Percentiles rank a stretch among this genome's conserved stretches.
phyloP scores from a whole-genome alignment of 2,113 vertebrate genomes.

The Anarrhichthys ocellatus region DNA sequence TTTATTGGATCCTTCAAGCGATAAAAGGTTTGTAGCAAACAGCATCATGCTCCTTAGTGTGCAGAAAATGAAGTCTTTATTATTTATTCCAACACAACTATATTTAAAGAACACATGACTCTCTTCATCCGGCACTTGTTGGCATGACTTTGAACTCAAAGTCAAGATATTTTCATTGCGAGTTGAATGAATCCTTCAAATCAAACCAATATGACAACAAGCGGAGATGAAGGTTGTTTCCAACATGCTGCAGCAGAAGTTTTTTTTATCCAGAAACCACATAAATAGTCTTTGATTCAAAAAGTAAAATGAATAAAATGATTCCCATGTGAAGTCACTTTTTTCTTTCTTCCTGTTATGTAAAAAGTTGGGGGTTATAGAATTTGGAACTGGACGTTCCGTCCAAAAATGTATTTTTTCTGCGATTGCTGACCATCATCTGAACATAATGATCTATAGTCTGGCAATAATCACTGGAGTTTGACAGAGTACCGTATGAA shows the following conservation, averaged over 20 bases:
- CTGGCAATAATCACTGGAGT: background rate
- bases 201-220: slow-evolving; percentile 52
- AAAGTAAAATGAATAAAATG: slow-evolving; percentile 20
- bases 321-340: background rate
- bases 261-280: slow-evolving; percentile 4
- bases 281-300: slow-evolving; percentile 17
- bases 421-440: slow-evolving; percentile 10
- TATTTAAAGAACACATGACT: background rate
- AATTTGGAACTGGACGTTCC: background rate
- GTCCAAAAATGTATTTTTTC: slow-evolving; percentile 6
- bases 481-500: background rate
- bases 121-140: slow-evolving; percentile 13
- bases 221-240: slow-evolving; percentile 22
- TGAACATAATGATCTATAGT: background rate
- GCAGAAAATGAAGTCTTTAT: background rate
- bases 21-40: background rate
- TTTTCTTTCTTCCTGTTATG: background rate
- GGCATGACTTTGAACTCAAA: slow-evolving; percentile 23
- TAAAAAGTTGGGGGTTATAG: background rate
- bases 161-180: slow-evolving; percentile 27
- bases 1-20: background rate
- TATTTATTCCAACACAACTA: slow-evolving; percentile 20
- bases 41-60: background rate
- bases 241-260: background rate
- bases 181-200: slow-evolving; percentile 42